Evolutionary conservation across 2,888 invertebrate genomes (phyloP).

Genomic region (Latrodectus hesperus): DNA sequence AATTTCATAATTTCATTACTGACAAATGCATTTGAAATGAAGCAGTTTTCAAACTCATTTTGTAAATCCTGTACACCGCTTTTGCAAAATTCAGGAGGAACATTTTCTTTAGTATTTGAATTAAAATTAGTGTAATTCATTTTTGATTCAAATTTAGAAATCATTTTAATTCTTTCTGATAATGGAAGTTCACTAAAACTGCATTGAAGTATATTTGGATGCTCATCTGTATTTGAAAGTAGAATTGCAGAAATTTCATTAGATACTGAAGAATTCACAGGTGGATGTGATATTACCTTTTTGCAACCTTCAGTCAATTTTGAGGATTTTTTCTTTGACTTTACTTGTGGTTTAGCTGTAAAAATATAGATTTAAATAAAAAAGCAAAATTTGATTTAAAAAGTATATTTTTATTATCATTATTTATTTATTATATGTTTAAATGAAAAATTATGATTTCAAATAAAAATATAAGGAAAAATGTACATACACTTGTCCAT

Average conservation of each 20-base stretch:
- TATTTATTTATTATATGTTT: no score
- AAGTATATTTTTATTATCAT: no score
- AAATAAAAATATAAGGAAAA: not conserved
- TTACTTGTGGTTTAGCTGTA: conserved; percentile 13
- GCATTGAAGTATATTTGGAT: not conserved
- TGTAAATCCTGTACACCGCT: no score
- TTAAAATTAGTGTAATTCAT: no score
- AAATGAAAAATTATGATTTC: no score
- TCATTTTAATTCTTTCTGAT: conserved; percentile 3
- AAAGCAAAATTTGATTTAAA: not conserved
- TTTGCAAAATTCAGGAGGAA: no score
- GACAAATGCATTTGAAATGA: no score
- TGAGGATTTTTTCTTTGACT: not conserved
- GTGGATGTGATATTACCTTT: conserved; percentile 34
- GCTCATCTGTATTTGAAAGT: not conserved
- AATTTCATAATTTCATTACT: no score
- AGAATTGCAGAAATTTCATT: not conserved
- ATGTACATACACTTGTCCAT: not conserved
- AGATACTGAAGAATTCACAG: not conserved
- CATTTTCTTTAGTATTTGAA: no score
- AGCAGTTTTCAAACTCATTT: no score
- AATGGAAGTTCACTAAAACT: conserved; percentile 27
- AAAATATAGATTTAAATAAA: not conserved
- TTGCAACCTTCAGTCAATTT: not conserved
- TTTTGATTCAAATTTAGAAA: not conserved